phyloP scores from a whole-genome alignment of 1,140 invertebrate genomes.

The Melitaea cinxia region DNA sequence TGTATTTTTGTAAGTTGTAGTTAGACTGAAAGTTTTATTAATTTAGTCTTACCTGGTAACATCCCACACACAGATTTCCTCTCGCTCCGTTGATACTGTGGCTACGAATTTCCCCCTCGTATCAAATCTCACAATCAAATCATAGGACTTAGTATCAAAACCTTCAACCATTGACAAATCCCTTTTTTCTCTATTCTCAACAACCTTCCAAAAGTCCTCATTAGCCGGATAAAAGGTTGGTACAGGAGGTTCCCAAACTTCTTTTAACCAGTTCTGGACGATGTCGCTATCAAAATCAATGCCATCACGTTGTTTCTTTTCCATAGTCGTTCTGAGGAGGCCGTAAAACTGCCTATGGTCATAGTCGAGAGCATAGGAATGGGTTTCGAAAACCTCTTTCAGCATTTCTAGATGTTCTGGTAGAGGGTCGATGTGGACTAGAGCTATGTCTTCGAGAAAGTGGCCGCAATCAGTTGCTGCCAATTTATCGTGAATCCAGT shows the following conservation, averaged over 20 bases:
- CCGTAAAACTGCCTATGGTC: slow-evolving; percentile 89
- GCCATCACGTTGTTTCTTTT: slow-evolving; percentile 65
- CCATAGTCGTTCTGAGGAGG: slow-evolving; percentile 84
- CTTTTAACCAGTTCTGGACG: slow-evolving; percentile 71
- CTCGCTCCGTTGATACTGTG: slow-evolving; percentile 86
- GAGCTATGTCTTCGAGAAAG: slow-evolving; percentile 85
- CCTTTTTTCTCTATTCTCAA: slow-evolving; percentile 59
- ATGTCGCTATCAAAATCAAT: slow-evolving; percentile 58
- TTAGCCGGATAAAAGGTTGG: slow-evolving; percentile 80
- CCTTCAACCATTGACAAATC: slow-evolving; percentile 66
- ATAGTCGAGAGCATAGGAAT: slow-evolving; percentile 86
- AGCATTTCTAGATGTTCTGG: slow-evolving; percentile 84
- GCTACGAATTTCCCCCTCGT: slow-evolving; percentile 85
- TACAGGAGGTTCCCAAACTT: slow-evolving; percentile 78
- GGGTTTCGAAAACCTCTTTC: slow-evolving; percentile 85
- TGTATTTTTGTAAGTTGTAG: too few species aligned
- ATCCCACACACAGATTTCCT: slow-evolving; percentile 92
- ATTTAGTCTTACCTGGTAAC: slow-evolving; percentile 82
- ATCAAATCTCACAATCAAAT: slow-evolving; percentile 83
- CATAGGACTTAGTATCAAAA: slow-evolving; percentile 73
- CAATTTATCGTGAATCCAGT: slow-evolving; percentile 89
- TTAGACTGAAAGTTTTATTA: slow-evolving; percentile 14
- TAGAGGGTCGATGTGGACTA: slow-evolving; percentile 75
- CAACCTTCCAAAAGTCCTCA: slow-evolving; percentile 65
- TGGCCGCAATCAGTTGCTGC: slow-evolving; percentile 85